A percentile compares a stretch with the other conserved stretches of the same genome.
Conservation (phyloP, 2,888 invertebrate genomes). For the Microdon myrmicae region DNA sequence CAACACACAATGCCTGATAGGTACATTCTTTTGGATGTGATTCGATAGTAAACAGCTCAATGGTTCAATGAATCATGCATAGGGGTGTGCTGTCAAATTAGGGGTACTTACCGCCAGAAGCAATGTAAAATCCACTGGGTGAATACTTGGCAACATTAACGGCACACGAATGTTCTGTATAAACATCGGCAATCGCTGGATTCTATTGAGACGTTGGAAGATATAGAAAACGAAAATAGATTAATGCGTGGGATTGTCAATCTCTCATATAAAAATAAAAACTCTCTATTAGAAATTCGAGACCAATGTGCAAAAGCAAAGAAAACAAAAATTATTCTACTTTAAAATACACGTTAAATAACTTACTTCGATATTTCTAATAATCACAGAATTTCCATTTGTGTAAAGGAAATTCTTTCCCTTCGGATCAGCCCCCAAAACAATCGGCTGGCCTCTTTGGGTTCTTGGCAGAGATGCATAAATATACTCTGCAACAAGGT, state of each 20-base stretch:
- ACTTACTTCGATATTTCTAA: constrained; percentile 90
- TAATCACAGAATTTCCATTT: constrained; percentile 97
- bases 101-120: constrained; percentile 85
- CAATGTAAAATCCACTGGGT: constrained; percentile 97
- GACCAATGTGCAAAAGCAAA: constrained; percentile 31
- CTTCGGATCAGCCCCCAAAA: constrained; percentile 95
- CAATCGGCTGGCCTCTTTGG: constrained; percentile 92
- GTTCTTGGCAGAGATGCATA: constrained; percentile 96
- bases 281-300: constrained; percentile 24
- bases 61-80: no score
- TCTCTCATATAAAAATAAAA: constrained; percentile 29
- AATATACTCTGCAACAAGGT: constrained; percentile 76
- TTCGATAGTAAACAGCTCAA: no score
- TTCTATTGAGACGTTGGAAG: constrained; percentile 71
- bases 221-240: constrained; percentile 42
- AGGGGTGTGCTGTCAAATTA: background rate
- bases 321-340: constrained; percentile 22
- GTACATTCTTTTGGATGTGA: no score
- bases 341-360: constrained; percentile 8
- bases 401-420: constrained; percentile 96
- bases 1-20: no score
- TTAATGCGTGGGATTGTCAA: constrained; percentile 45
- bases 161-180: constrained; percentile 95
- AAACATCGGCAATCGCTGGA: constrained; percentile 92
- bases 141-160: constrained; percentile 98